Conservation (phyloP, 2,113 vertebrate species). For the Leucopternis melanops region DNA sequence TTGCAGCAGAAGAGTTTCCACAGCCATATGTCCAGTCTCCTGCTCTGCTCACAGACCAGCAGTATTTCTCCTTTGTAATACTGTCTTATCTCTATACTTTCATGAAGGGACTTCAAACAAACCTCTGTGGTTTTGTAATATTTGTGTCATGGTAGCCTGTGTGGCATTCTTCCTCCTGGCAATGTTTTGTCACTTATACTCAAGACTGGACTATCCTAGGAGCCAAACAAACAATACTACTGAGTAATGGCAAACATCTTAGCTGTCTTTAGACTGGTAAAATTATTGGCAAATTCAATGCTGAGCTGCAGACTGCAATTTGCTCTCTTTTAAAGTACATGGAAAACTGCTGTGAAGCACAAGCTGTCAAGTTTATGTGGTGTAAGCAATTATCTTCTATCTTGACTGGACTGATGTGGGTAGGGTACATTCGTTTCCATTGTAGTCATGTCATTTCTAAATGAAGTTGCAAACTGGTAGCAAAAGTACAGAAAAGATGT, state of each 20-base stretch:
- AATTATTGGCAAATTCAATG: not conserved
- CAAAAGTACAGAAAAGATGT: not conserved
- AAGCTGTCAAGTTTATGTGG: not conserved
- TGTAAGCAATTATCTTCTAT: not conserved
- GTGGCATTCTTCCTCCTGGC: not conserved
- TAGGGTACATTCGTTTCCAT: not conserved
- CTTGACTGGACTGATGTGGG: not conserved
- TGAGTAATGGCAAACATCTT: not conserved
- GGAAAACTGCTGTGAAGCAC: not conserved
- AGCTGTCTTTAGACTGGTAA: not conserved
- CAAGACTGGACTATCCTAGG: not conserved
- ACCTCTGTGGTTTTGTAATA: not conserved
- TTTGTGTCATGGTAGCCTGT: not conserved
- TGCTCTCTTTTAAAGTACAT: not conserved
- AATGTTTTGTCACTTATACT: not conserved
- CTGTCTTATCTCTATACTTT: not conserved
- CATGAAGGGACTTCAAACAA: not conserved
- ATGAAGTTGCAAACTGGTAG: not conserved
- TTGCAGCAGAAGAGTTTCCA: not conserved
- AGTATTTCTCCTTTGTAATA: not conserved
- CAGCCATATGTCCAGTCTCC: not conserved
- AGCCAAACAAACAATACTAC: not conserved
- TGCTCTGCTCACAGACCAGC: not conserved
- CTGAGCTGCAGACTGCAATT: not conserved
- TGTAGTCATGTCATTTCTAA: not conserved